These are phyloP conservation scores for Naso thynnoides DNA, from an alignment of 2,797 vertebrate species.

Conservation along the genomic window DNA sequence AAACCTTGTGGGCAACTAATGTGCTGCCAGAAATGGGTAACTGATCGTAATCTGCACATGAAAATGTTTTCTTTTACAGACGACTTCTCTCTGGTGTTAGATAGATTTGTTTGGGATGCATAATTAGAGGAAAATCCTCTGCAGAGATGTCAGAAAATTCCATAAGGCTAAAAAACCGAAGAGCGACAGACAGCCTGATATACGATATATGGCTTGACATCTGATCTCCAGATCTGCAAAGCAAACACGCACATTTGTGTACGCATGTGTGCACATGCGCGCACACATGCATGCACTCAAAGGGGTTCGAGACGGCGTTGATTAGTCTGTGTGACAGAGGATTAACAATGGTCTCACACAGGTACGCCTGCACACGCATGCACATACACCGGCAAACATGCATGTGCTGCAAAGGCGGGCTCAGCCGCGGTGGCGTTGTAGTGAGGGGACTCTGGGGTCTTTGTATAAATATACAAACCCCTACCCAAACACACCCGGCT, in stretches of 20 bases:
- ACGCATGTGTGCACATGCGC: conserved; percentile 49
- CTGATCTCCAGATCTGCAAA: conserved; percentile 73
- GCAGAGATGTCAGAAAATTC: conserved; percentile 21
- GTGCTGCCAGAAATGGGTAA: conserved; percentile 16
- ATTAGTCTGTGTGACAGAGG: conserved; percentile 51
- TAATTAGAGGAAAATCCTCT: conserved; percentile 40
- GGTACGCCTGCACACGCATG: conserved; percentile 41
- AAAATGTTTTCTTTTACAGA: conserved; percentile 42
- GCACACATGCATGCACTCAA: conserved; percentile 54
- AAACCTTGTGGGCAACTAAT: conserved; percentile 11
- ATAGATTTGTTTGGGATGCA: conserved; percentile 45
- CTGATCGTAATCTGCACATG: conserved; percentile 25
- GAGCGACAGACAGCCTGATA: conserved; percentile 60
- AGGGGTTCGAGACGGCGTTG: conserved; percentile 53
- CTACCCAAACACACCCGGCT: conserved; percentile 77
- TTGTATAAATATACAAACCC: conserved; percentile 85
- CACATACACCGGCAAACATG: conserved; percentile 34
- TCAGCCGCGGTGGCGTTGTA: conserved; percentile 64
- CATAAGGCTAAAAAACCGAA: conserved; percentile 27
- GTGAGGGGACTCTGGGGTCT: conserved; percentile 75
- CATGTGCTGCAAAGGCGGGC: conserved; percentile 48
- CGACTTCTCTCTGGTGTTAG: conserved; percentile 7
- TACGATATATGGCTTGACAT: conserved; percentile 69
- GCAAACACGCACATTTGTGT: conserved; percentile 67
- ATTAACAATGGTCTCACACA: conserved; percentile 57